phyloP scores from a whole-genome alignment of 2,113 vertebrate genomes.

The Varanus salvator region DNA sequence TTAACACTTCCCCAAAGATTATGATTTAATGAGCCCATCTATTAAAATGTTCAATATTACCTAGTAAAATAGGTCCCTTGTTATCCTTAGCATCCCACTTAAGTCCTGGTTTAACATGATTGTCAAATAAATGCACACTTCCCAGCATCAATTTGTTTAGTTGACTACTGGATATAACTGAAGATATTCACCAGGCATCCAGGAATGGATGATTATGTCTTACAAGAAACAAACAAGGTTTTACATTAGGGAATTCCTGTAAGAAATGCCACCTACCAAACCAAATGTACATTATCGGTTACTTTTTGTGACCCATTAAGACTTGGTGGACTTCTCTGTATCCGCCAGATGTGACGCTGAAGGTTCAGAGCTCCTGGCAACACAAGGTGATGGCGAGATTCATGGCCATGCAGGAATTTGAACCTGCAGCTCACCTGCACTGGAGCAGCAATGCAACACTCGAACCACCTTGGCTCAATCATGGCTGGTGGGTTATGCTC shows the following conservation, averaged over 20 bases:
- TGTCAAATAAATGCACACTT: not conserved
- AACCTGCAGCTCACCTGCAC: not conserved
- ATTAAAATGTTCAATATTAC: conserved; percentile 43
- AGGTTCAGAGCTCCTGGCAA: not conserved
- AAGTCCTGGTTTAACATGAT: conserved; percentile 36
- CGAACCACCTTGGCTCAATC: not conserved
- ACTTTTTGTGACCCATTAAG: not conserved
- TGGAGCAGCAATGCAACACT: not conserved
- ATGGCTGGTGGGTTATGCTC: too few relatives aligned
- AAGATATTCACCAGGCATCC: not conserved
- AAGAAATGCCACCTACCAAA: not conserved
- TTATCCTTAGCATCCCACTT: conserved; percentile 7
- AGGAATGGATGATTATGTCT: not conserved
- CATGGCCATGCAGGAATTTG: not conserved
- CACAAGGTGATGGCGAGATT: not conserved
- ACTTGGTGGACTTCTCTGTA: not conserved
- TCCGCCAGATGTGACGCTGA: not conserved
- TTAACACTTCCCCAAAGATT: conserved; percentile 40
- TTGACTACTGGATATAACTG: not conserved
- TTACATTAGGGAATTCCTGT: too few relatives aligned
- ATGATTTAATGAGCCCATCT: conserved; percentile 43
- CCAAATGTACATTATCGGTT: not conserved
- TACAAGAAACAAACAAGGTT: not conserved
- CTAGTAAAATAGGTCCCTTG: conserved; percentile 21
- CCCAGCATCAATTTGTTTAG: not conserved